A percentile compares a stretch with the other conserved stretches of the same genome.
Conservation (phyloP, 2,113 vertebrate genomes). For the Eupsittula cactorum region DNA sequence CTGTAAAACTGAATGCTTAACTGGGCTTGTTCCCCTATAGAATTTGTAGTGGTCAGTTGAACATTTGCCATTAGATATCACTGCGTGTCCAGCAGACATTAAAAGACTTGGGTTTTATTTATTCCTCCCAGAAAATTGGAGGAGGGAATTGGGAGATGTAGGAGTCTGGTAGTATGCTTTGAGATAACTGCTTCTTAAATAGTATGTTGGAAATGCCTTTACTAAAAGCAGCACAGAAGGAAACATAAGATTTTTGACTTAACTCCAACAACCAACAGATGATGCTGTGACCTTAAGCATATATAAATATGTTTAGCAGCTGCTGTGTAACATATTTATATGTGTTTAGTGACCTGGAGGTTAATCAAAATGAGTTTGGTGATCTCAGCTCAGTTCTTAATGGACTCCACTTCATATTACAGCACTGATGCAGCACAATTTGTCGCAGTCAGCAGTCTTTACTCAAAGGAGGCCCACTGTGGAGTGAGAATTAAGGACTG, state of each 20-base stretch:
- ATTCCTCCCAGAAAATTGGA: neutral
- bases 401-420: conserved; percentile 45
- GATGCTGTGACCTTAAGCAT: conserved; percentile 54
- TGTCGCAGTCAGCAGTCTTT: conserved; percentile 60
- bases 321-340: conserved; percentile 47
- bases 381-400: conserved; percentile 46
- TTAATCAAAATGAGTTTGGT: conserved; percentile 56
- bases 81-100: neutral
- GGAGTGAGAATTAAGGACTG: conserved; percentile 47
- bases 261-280: conserved; percentile 43
- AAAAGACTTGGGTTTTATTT: conserved; percentile 35
- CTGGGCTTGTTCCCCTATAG: neutral
- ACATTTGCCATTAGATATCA: conserved; percentile 64
- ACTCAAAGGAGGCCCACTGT: conserved; percentile 31
- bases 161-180: conserved; percentile 6
- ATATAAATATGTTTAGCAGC: conserved; percentile 56
- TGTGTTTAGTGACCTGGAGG: conserved; percentile 48
- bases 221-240: conserved; percentile 58
- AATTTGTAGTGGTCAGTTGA: neutral
- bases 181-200: neutral
- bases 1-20: neutral
- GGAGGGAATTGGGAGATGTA: conserved; percentile 23
- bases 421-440: conserved; percentile 60
- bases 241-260: conserved; percentile 53
- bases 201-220: conserved; percentile 3